phyloP scores from a whole-genome alignment of 2,113 vertebrate species.

The Anas platyrhynchos region DNA sequence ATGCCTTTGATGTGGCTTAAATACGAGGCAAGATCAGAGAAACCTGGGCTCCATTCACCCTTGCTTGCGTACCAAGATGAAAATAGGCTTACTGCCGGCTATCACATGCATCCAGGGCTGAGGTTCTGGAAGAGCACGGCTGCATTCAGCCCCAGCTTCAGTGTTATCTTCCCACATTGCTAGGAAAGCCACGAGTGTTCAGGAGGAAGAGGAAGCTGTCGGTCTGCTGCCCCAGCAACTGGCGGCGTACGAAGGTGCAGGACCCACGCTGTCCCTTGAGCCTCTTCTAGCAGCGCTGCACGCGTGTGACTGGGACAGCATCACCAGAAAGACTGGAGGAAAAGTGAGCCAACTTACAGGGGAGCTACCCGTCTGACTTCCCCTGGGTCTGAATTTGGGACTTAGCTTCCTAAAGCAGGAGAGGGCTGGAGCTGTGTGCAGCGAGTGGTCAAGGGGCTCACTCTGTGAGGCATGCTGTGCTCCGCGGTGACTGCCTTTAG shows the following conservation, averaged over 20 bases:
- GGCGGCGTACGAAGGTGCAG: background rate
- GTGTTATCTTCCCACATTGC: background rate
- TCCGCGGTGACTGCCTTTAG: background rate
- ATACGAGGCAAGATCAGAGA: background rate
- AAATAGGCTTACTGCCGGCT: background rate
- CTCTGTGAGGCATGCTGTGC: background rate
- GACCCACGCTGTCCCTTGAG: background rate
- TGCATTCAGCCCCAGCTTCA: background rate
- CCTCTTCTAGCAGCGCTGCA: background rate
- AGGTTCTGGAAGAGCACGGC: background rate
- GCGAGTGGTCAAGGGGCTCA: background rate
- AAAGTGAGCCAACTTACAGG: background rate
- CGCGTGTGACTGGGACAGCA: background rate
- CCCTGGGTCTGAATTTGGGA: background rate
- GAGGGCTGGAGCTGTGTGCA: background rate
- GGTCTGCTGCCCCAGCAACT: rapidly evolving
- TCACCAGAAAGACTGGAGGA: background rate
- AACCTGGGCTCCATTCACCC: conserved; percentile 7
- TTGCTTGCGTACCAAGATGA: conserved; percentile 7
- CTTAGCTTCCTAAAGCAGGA: background rate
- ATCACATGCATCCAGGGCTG: background rate
- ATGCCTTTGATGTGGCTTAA: background rate
- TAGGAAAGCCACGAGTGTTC: background rate
- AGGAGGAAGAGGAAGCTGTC: background rate
- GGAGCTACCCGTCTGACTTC: background rate